Percentiles rank a stretch among this genome's conserved stretches.
These are phyloP conservation scores for Diphyllodes magnificus DNA, from an alignment of 2,113 vertebrate genomes.

Conservation along the genomic window DNA sequence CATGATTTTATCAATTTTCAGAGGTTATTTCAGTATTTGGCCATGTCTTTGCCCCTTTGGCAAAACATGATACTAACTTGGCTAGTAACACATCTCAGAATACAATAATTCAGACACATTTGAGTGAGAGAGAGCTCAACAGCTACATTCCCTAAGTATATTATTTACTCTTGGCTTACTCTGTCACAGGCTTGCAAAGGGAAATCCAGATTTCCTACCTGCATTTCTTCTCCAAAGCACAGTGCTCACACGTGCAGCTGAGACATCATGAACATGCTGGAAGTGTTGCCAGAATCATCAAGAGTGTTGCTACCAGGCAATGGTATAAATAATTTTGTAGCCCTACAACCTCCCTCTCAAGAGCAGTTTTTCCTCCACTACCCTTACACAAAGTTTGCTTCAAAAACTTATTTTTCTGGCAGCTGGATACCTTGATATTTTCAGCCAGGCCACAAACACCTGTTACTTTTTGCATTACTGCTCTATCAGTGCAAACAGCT, in stretches of 20 bases:
- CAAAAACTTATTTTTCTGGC: neutral
- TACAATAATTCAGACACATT: neutral
- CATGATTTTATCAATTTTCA: neutral
- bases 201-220: neutral
- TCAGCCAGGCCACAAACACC: neutral
- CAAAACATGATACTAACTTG: neutral
- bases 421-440: neutral
- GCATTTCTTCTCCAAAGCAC: neutral
- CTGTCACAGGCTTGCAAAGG: neutral
- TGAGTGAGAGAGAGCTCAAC: neutral
- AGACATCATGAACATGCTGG: accelerated
- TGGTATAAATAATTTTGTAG: neutral
- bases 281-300: neutral
- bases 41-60: neutral
- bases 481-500: neutral
- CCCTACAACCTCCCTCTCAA: neutral
- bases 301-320: neutral
- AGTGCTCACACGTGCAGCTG: accelerated
- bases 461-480: neutral
- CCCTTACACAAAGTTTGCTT: neutral
- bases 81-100: neutral
- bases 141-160: neutral
- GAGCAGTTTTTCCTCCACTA: neutral
- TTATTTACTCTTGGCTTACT: neutral
- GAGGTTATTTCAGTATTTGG: neutral